A percentile compares a stretch with the other conserved stretches of the same genome.
Conservation (phyloP, 2,113 vertebrate genomes). For the Cyanoramphus novaezelandiae region DNA sequence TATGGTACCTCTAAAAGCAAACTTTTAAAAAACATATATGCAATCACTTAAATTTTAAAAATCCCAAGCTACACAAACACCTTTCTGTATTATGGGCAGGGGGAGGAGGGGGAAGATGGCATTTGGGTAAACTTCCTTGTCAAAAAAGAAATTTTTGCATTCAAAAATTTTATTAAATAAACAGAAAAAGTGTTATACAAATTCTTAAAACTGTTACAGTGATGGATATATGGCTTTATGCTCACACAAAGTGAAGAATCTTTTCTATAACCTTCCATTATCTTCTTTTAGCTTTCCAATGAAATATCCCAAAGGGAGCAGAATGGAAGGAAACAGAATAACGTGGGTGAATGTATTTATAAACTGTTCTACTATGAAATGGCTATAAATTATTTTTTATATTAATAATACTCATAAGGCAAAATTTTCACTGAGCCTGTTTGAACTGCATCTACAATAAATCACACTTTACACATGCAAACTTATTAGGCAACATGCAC, state of each 20-base stretch:
- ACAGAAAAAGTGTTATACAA: not conserved
- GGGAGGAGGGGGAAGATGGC: fast-evolving
- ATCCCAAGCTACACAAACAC: not conserved
- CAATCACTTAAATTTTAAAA: not conserved
- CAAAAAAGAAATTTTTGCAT: not conserved
- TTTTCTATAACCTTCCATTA: not conserved
- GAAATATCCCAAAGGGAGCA: not conserved
- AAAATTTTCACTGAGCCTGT: not conserved
- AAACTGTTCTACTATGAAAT: not conserved
- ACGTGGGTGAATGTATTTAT: not conserved
- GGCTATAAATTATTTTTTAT: not conserved
- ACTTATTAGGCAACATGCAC: not conserved
- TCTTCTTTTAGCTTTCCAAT: not conserved
- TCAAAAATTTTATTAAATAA: not conserved
- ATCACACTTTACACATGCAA: not conserved
- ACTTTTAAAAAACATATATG: not conserved
- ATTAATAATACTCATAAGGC: not conserved
- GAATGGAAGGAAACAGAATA: not conserved
- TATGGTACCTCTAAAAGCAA: not conserved
- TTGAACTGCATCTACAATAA: not conserved
- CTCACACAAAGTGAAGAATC: not conserved
- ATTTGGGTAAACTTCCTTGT: not conserved
- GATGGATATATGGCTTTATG: not conserved
- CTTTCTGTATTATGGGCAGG: fast-evolving
- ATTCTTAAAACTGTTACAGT: not conserved